These are phyloP conservation scores for Ophion ellenae DNA, from an alignment of 2,888 invertebrate species.

Conservation along the genomic window DNA sequence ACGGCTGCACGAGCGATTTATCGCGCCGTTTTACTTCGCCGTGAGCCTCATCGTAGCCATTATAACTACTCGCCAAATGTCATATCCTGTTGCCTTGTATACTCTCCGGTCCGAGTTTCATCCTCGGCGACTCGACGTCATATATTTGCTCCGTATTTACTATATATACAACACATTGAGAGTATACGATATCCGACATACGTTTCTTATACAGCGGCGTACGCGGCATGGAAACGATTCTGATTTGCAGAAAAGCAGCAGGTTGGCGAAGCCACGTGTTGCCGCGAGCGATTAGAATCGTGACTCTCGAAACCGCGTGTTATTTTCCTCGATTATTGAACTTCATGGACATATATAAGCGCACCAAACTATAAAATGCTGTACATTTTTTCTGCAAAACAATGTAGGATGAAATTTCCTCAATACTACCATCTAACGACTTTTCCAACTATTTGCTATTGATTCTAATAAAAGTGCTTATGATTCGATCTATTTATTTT, in stretches of 20 bases:
- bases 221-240: conserved; percentile 10
- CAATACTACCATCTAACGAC: too few relatives aligned
- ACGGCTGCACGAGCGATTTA: conserved; percentile 51
- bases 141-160: conserved; percentile 29
- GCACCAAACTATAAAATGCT: background rate
- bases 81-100: conserved; percentile 50
- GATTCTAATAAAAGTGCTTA: too few relatives aligned
- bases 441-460: too few relatives aligned
- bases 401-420: too few relatives aligned
- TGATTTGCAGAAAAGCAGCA: conserved; percentile 49
- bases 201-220: conserved; percentile 31
- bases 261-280: conserved; percentile 59
- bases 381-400: too few relatives aligned
- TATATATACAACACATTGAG: background rate
- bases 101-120: conserved; percentile 16
- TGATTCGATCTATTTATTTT: too few relatives aligned
- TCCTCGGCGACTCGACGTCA: conserved; percentile 59
- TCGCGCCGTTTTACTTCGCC: conserved; percentile 29
- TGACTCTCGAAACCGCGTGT: conserved; percentile 55
- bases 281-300: conserved; percentile 55
- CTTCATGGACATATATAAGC: background rate
- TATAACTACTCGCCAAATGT: conserved; percentile 71
- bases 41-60: conserved; percentile 57
- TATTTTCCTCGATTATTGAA: conserved; percentile 21
- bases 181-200: conserved; percentile 34